These are phyloP conservation scores for Euzetes globulus DNA, from an alignment of 2,888 invertebrate species.

Conservation along the genomic window DNA sequence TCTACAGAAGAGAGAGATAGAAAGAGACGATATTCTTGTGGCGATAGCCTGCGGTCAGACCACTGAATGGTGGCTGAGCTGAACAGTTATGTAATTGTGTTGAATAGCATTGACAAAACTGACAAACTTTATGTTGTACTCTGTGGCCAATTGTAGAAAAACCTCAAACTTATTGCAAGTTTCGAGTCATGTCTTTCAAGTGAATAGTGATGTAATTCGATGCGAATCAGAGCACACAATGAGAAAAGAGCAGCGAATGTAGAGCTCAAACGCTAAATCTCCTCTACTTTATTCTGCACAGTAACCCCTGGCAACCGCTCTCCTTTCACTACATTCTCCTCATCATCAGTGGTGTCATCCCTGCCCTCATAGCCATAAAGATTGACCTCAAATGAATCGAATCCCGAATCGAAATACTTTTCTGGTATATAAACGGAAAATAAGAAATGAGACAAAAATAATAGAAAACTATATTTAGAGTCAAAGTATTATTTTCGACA, in stretches of 20 bases:
- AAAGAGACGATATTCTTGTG: background rate
- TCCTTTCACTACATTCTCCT: background rate
- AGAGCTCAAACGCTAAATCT: background rate
- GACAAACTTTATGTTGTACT: background rate
- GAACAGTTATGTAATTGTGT: background rate
- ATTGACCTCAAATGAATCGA: slow-evolving; percentile 14
- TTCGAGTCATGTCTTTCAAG: background rate
- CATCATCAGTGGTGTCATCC: slow-evolving; percentile 17
- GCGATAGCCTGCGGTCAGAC: background rate
- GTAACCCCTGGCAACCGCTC: background rate
- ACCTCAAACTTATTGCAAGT: slow-evolving; percentile 4
- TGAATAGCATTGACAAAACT: background rate
- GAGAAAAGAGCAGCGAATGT: slow-evolving; percentile 6
- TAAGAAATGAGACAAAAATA: background rate
- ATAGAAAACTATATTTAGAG: background rate
- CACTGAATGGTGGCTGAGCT: background rate
- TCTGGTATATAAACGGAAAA: background rate
- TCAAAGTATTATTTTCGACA: background rate
- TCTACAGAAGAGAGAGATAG: no score
- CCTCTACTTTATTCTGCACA: background rate
- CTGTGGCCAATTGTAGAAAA: background rate
- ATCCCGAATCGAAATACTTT: background rate
- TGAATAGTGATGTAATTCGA: slow-evolving; percentile 12
- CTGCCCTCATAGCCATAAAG: slow-evolving; percentile 9
- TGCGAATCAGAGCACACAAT: background rate